These are phyloP conservation scores for Dione juno DNA, from an alignment of 2,888 invertebrate genomes.

Conservation along the genomic window DNA sequence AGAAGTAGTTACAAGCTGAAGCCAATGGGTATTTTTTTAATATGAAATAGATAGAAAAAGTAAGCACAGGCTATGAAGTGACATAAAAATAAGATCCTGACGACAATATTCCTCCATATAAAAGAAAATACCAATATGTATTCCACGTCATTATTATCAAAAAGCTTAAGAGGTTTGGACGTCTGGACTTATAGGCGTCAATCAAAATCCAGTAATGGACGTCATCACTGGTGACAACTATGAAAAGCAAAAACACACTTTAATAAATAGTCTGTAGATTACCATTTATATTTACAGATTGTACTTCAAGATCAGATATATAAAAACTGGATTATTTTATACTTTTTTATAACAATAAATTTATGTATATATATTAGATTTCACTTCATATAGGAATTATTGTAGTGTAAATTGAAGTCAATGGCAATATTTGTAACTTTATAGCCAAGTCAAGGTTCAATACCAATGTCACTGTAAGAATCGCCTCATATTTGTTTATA, in stretches of 20 bases:
- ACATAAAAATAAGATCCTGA: background rate
- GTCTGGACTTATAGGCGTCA: background rate
- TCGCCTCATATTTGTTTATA: slow-evolving; percentile 17
- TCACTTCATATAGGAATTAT: background rate
- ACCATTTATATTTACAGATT: slow-evolving; percentile 35
- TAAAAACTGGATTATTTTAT: slow-evolving; percentile 1
- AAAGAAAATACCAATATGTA: background rate
- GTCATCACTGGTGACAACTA: background rate
- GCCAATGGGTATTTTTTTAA: slow-evolving; percentile 45
- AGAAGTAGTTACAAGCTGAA: slow-evolving; percentile 39
- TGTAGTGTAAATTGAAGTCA: background rate
- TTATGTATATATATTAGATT: background rate
- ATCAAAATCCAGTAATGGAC: background rate
- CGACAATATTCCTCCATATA: background rate
- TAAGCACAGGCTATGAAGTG: slow-evolving; percentile 1
- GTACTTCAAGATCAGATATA: slow-evolving; percentile 29
- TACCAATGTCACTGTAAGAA: background rate
- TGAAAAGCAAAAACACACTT: slow-evolving; percentile 8
- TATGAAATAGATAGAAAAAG: slow-evolving; percentile 12
- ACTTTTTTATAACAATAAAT: slow-evolving; percentile 8
- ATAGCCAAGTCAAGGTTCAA: background rate
- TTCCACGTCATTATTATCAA: background rate
- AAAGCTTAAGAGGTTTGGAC: background rate
- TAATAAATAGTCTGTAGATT: slow-evolving; percentile 28
- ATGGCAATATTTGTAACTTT: background rate